Evolutionary conservation across 2,797 vertebrate species (phyloP), one percentile per base, ranked within the genome.

Genomic region (Manis crassicaudata): DNA sequence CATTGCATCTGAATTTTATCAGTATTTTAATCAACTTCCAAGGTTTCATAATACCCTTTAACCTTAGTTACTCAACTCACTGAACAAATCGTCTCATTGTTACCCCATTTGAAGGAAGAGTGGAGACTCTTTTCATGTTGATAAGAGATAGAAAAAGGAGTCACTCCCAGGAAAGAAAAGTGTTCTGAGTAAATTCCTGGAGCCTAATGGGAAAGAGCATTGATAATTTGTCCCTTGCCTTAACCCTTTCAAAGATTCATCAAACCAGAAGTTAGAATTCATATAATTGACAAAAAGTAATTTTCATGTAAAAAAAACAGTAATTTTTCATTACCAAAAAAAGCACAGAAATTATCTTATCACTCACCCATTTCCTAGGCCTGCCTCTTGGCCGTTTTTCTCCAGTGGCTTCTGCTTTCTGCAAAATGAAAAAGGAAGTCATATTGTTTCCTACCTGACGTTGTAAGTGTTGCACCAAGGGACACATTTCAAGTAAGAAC

Each of bases 321-420:
- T 93, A 18, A 85, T 5, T 75, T 56, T 96, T 97, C 89, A 43
- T 65, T 97, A 89, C 46, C 93, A 75, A 76, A 67, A 93, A 70
- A 95, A 97, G 80, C 73, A 68, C 27, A 92, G 35, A 84, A 97
- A 91, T 86, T 32, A 10, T n/a, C 93, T 67, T 86, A 97, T 92
- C 96, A 98, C 99, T 98, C 99, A 99, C 99, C 99, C 99, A 99
- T 99, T 99, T 99, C 98, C 99, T 99, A 65, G 99, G 99, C 98
- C 99, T 99, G 95, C 99, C 99, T 98, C 99, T 99, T 97, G 99
- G 99, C 98, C 99, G 99, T 98, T 99, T 99, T 98, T 99, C 99
- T 98, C 99, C 99, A 96, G 98, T 98, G 58, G 99, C 99, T 98
- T 99, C 99, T 98, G 99, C 98, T 99, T 99, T 99, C 99, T 99